phyloP scores from a whole-genome alignment of 92 coral and sea anemone species.

The Hydrozoanthus gracilis region DNA sequence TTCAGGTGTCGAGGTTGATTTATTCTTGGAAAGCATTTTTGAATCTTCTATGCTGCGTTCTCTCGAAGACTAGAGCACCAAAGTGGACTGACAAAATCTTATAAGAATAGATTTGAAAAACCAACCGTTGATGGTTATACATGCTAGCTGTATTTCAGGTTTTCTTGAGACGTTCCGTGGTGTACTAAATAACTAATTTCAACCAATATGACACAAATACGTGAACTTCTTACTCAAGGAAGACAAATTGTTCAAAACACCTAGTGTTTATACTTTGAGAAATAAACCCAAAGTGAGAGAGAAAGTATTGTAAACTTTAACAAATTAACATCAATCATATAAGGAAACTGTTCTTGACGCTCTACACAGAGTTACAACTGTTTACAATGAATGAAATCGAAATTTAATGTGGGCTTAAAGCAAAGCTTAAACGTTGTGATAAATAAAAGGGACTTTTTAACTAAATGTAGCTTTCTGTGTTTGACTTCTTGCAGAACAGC shows the following conservation, averaged over 20 bases:
- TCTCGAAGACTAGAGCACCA: no score
- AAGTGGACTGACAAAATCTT: no score
- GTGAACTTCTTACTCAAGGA: slow-evolving; percentile 28
- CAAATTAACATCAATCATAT: slow-evolving; percentile 18
- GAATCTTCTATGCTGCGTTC: not conserved
- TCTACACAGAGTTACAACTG: slow-evolving; percentile 9
- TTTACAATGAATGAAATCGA: slow-evolving; percentile 4
- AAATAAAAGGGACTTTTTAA: not conserved
- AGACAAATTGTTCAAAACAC: slow-evolving; percentile 16
- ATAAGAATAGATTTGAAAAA: not conserved
- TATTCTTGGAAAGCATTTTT: not conserved
- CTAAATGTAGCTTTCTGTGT: not conserved
- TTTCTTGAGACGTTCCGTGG: slow-evolving; percentile 1
- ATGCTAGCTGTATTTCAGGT: not conserved
- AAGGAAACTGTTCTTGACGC: slow-evolving; percentile 4
- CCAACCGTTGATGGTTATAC: no score
- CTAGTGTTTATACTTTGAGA: not conserved
- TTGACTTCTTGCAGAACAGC: not conserved
- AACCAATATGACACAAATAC: slow-evolving; percentile 11
- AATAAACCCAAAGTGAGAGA: slow-evolving; percentile 18
- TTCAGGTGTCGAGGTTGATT: slow-evolving; percentile 77
- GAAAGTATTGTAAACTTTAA: not conserved
- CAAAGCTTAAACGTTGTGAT: not conserved
- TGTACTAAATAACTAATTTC: slow-evolving; percentile 22
- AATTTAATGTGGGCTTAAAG: not conserved